These are phyloP conservation scores for Chelonus insularis DNA, from an alignment of 1,140 invertebrate genomes.

Conservation along the genomic window DNA sequence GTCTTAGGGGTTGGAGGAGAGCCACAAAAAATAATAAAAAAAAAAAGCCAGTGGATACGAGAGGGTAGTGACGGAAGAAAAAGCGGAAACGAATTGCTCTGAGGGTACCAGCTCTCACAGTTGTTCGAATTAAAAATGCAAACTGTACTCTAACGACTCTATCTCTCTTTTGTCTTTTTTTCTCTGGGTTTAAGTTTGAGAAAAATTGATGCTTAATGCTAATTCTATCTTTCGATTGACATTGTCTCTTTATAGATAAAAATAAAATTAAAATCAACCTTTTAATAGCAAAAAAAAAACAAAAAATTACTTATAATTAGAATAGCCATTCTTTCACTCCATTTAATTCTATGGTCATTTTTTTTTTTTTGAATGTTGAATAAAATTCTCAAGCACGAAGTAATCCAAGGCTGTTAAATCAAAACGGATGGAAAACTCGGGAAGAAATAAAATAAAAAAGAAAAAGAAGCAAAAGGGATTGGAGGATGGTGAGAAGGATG, in stretches of 20 bases:
- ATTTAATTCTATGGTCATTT: background rate
- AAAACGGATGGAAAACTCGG: slow-evolving; percentile 4
- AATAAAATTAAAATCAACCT: no score
- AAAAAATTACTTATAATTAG: background rate
- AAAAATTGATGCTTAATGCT: slow-evolving; percentile 2
- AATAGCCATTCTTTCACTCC: background rate
- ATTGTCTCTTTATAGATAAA: background rate
- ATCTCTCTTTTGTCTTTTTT: no score
- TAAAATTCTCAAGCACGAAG: background rate
- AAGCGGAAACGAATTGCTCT: slow-evolving; percentile 13
- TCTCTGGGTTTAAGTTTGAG: background rate
- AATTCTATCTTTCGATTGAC: background rate
- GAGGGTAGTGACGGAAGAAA: slow-evolving; percentile 12
- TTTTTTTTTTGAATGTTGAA: background rate
- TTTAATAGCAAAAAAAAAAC: no score
- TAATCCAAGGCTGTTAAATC: slow-evolving; percentile 7
- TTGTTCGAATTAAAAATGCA: slow-evolving; percentile 18
- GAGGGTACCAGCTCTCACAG: background rate
- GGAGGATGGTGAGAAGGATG: no score
- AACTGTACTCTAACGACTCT: background rate
- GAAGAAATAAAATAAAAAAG: slow-evolving; percentile 7
- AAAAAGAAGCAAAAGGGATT: background rate
- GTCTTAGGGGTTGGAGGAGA: slow-evolving; percentile 5
- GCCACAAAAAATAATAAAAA: slow-evolving; percentile 6
- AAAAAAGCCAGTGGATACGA: background rate